Base-by-base conservation (phyloP, 2,113 vertebrate species). In the Solea solea region DNA sequence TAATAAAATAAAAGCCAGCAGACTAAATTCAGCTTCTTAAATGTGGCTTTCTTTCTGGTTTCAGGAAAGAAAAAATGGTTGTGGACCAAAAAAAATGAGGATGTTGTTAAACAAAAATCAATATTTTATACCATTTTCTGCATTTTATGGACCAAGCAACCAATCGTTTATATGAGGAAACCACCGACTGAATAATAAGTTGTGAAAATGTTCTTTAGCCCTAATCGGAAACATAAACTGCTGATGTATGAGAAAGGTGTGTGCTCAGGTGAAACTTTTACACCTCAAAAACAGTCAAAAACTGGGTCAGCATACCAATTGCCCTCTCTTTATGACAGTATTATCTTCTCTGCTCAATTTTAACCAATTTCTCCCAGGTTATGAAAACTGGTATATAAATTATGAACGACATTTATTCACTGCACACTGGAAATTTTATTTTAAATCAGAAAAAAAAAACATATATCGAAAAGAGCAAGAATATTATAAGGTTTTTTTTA, bases 401-500 rank as follows among this genome's bases (percentile, higher is more conserved):
- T 49, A 63, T 50, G 2, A 70, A 45, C 41, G 57, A 13, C 27
- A 62, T 44, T 79, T 39, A 65, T 21, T 72, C 10, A 53, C 48
- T 66, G 39, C 54, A 65, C 44, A 55, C 40, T 44, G 10, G 7
- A 44, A 7, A 55, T 75, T 57, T 65, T n/a, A 4, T 65, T 28
- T 25, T 48, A 40, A 40, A 69, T n/a, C 4, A 0, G 8, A 41
- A 55, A 45, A 59, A 34, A 53, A 50, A 58, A 13, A 57, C 13
- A 64, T 80, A 48, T 10, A 68, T 68, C 48, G 28, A 78, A 56
- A 76, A 84, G 50, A 81, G 11, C 34, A 58, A 72, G n/a, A 81
- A 54, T 69, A 71, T 60, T 8, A 21, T 21, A 45, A 86, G 70
- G 72, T 69, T 83, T 66, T 66, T 78, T 84, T n/a, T 60, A 85